Percentiles rank a stretch among this genome's conserved stretches.
phyloP scores from a whole-genome alignment of 2,888 invertebrate genomes.

The Andrena haemorrhoa region DNA sequence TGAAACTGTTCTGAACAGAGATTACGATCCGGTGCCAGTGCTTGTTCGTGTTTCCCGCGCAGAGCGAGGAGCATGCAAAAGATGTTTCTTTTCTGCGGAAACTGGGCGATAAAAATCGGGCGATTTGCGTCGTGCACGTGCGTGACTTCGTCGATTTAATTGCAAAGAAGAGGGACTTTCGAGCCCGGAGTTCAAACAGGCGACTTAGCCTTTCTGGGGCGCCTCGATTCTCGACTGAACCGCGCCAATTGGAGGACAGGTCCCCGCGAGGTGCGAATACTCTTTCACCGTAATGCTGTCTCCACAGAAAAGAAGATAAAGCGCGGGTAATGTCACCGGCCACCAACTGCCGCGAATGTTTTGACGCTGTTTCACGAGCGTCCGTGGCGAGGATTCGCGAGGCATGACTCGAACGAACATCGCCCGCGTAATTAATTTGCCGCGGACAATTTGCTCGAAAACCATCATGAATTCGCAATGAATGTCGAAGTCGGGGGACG shows the following conservation, averaged over 20 bases:
- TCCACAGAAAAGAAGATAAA: neutral
- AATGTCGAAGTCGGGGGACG: neutral
- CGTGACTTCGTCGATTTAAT: conserved; percentile 8
- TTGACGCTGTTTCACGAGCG: neutral
- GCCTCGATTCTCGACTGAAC: no score
- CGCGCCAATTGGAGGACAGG: neutral
- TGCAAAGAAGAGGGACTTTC: conserved; percentile 5
- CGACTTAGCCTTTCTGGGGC: neutral
- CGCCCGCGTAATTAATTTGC: conserved; percentile 9
- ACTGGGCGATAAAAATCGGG: conserved; percentile 7
- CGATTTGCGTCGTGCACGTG: conserved; percentile 16
- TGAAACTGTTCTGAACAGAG: conserved; percentile 47
- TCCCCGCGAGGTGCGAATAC: neutral
- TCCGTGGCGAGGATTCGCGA: neutral
- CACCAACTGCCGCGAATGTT: neutral
- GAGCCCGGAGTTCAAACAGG: neutral
- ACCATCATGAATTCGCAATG: neutral
- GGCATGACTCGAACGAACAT: neutral
- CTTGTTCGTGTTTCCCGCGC: conserved; percentile 42
- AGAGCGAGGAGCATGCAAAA: conserved; percentile 38
- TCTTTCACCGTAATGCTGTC: no score
- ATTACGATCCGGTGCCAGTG: conserved; percentile 48
- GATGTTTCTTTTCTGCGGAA: conserved; percentile 47
- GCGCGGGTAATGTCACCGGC: neutral
- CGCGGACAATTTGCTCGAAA: conserved; percentile 3